These are phyloP conservation scores for Rhaphigaster nebulosa DNA, from an alignment of 2,888 invertebrate species.

Conservation along the genomic window DNA sequence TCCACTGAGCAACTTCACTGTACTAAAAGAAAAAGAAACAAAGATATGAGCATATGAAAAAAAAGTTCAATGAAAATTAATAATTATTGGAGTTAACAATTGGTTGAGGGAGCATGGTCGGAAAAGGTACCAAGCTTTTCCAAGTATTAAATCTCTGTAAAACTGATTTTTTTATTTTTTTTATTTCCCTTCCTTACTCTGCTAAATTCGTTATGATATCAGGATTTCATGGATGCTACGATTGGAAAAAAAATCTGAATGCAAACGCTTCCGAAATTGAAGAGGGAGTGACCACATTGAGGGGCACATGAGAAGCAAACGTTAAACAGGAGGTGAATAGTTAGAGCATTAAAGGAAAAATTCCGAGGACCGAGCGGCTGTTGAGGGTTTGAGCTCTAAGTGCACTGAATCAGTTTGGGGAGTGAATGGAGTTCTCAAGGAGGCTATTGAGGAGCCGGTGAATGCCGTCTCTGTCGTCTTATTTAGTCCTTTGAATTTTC, in stretches of 20 bases:
- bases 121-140: no score
- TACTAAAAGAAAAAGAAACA: no score
- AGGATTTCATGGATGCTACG: no score
- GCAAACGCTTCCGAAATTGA: not conserved
- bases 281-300: not conserved
- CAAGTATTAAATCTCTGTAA: no score
- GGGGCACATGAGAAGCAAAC: not conserved
- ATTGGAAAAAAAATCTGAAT: not conserved
- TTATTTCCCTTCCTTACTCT: no score
- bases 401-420: constrained; percentile 9
- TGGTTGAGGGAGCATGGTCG: no score
- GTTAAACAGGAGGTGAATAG: not conserved
- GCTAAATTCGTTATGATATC: no score
- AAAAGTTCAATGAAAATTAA: no score
- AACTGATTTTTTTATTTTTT: no score
- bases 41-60: no score
- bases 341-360: not conserved
- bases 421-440: constrained; percentile 7
- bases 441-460: not conserved
- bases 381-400: not conserved
- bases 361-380: not conserved
- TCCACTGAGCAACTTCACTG: no score
- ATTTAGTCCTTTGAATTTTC: constrained; percentile 5
- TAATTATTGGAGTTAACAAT: no score
- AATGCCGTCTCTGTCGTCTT: not conserved